Evolutionary conservation across 2,888 invertebrate species (phyloP).

Genomic region (Tipula unca): DNA sequence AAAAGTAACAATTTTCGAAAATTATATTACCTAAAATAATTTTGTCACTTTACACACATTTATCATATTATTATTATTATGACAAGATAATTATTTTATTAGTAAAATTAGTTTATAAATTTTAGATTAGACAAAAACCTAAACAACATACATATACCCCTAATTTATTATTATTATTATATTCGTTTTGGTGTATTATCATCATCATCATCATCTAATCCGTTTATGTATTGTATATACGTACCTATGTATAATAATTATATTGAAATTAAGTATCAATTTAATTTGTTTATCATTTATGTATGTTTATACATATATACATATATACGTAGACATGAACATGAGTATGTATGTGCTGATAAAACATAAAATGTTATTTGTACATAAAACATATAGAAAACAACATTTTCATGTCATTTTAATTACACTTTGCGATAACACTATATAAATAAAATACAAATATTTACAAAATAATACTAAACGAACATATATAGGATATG

Average conservation of each 20-base stretch:
- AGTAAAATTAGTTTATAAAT: background rate
- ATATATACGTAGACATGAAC: background rate
- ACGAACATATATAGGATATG: background rate
- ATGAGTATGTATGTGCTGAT: background rate
- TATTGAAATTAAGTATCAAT: background rate
- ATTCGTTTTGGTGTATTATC: background rate
- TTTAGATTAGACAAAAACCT: background rate
- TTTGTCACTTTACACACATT: background rate
- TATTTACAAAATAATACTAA: background rate
- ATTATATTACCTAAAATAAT: background rate
- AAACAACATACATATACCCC: background rate
- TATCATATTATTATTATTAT: background rate
- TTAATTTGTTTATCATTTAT: background rate
- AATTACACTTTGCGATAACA: background rate
- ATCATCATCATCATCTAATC: background rate
- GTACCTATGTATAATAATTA: too few relatives aligned
- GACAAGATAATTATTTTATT: background rate
- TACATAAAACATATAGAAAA: background rate
- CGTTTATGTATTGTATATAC: too few relatives aligned
- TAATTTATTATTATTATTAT: background rate
- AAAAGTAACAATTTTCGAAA: background rate
- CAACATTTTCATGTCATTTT: background rate
- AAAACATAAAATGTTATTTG: background rate
- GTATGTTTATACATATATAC: background rate
- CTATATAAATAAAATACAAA: background rate